A percentile compares a stretch with the other conserved stretches of the same genome.
Evolutionary conservation across 2,888 invertebrate genomes (phyloP).

Genomic region (Eugnorisma glareosa): DNA sequence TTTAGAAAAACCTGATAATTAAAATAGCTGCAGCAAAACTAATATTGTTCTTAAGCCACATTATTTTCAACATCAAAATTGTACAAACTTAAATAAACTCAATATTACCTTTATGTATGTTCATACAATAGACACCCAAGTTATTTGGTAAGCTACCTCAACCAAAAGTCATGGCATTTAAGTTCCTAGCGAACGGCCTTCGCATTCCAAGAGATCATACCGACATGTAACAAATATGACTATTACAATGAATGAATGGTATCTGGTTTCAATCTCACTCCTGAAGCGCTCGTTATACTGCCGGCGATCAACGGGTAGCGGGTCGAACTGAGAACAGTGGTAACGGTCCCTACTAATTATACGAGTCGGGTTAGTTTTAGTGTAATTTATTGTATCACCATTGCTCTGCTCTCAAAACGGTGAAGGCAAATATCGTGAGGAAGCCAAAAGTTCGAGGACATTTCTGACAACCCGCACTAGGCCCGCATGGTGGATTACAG

Average conservation of each 20-base stretch:
- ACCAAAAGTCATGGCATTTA: conserved; percentile 65
- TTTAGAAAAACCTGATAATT: not conserved
- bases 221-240: conserved; percentile 60
- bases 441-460: not conserved
- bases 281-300: not conserved
- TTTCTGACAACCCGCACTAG: not conserved
- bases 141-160: conserved; percentile 43
- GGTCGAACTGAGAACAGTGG: not conserved
- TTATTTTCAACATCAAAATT: not conserved
- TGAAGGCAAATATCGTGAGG: not conserved
- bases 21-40: not conserved
- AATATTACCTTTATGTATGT: conserved; percentile 11
- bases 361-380: not conserved
- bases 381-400: not conserved
- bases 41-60: not conserved
- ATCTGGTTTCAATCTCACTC: conserved; percentile 49
- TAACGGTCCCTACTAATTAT: not conserved
- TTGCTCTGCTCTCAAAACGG: not conserved
- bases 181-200: conserved; percentile 73
- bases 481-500: not conserved
- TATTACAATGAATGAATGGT: conserved; percentile 58
- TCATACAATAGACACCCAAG: conserved; percentile 24
- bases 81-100: not conserved
- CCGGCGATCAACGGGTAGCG: not conserved
- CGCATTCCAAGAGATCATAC: conserved; percentile 69